Evolutionary conservation across 2,797 vertebrate genomes (phyloP), one percentile per base, ranked within the genome.

Genomic region (Cheracebus regulus): DNA sequence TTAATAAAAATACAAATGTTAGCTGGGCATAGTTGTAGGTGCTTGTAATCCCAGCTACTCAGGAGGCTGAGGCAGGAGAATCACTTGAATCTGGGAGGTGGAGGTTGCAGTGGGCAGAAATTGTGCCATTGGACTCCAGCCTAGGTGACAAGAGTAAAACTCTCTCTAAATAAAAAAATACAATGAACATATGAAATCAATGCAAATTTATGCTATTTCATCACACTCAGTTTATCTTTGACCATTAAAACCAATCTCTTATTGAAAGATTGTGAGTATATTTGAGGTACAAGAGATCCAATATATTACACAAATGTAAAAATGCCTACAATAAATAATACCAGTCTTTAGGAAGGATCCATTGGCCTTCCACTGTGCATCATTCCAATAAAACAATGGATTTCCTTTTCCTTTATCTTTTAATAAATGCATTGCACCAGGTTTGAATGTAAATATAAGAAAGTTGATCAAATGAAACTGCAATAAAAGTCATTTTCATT

Each of bases 31-130:
- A 15, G 30, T 67, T n/a, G 61, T 67, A 15, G 7, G 61, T 33
- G 7, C 15, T 17, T n/a, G 3, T 67, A 67, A 67, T n/a, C 33
- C 15, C 61, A 8, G 30, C 61, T 67, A 67, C 30, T 67, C 30
- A 17, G 61, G 15, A n/a, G 30, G 61, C 15, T 67, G 15, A 67
- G 61, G 15, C 61, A 67, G 15, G 15, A 67, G 30, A 67, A n/a
- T n/a, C 15, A n/a, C 15, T n/a, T n/a, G 61, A 67, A 67, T 17
- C 15, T 19, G 7, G 0, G 7, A n/a, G 7, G 7, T 0, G 0
- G 33, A 67, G 15, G 30, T 67, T 67, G 61, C 15, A n/a, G 15
- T 67, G 61, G 17, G 61, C 30, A 3, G 30, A 67, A 19, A 67
- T 19, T 4, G 61, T 7, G 17, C 15, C 30, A 7, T 4, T 64